Base-by-base conservation (phyloP, 1,140 invertebrate genomes). In the Drosophila biarmipes region DNA sequence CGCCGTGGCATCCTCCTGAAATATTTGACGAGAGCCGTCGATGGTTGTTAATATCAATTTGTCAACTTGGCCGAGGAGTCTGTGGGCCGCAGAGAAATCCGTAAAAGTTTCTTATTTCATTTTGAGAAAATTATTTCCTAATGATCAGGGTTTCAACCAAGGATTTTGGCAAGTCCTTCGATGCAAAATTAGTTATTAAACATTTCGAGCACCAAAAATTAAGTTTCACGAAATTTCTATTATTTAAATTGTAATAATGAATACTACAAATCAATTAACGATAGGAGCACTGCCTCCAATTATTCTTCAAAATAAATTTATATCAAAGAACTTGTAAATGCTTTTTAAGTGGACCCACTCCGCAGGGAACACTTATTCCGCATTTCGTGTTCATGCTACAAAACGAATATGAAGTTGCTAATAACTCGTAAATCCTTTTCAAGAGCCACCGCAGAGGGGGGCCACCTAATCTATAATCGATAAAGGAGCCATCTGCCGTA, bases 41-140 rank as follows among this genome's bases (percentile, higher is more conserved):
- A 56, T 69, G 66, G 51, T 69, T 69, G 63, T 69, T 69, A 69
- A 69, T 69, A 56, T 55, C 63, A 69, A 68, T 67, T 67, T 67
- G 63, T 67, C 45, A 49, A 49, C 35, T 40, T 64, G 6, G n/a
- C n/a, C n/a, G n/a, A n/a, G n/a, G n/a, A n/a, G n/a, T n/a, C n/a
- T n/a, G n/a, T n/a, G 35, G 10, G 24, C 11, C 14, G 6, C 42
- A 6, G 15, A 6, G 19, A 40, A 21, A 38, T 56, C 34, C 12
- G 4, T 51, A 34, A 19, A 64, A 64, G 45, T 67, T 63, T 63
- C 63, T 49, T 64, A 63, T 63, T 49, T 34, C 27, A 63, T 49
- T 67, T 63, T 42, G 6, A 5, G 21, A 45, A 34, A 24, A 51
- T 63, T 43, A 24, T 45, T 2, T 19, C 19, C 24, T 11, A 1